Evolutionary conservation across 2,888 invertebrate genomes (phyloP), one percentile per base, ranked within the genome.

Genomic region (Dendrolimus houi): DNA sequence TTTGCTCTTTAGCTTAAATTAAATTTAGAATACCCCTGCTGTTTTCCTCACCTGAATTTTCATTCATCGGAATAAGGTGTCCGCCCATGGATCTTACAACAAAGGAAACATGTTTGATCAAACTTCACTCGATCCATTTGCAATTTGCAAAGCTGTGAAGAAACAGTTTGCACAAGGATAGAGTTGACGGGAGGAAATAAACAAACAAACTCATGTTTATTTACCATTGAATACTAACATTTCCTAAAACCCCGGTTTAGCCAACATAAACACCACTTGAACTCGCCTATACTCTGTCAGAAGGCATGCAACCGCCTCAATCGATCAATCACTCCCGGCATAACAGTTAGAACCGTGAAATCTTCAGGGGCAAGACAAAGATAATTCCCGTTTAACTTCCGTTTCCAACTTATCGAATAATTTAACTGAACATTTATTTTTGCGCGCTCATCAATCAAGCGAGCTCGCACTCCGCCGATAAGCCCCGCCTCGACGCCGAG

Each of bases 401-500:
- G 89, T 90, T 91, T 88, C 83, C 87, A 91, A 91, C 91, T 91
- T 91, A 91, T 91, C 91, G 91, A 91, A 91, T 91, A 91, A 91
- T 91, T 91, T 91, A 91, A 91, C 87, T 91, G 87, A 91, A 89
- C 91, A 91, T 91, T 91, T 91, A 91, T 91, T 91, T 91, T 90
- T 91, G 90, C 91, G 87, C 89, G 89, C 88, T 90, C 91, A 91
- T 91, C 91, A 91, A 91, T 91, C 91, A 91, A 91, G 88, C 80
- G 84, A 83, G 83, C 86, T 81, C 83, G 82, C 85, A 85, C 83
- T 80, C 79, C 82, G 76, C 83, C 87, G 90, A 90, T 87, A 90
- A 89, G 87, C 87, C 87, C 77, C 84, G 86, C 79, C 87, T 84
- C 89, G 91, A 91, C 91, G 91, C 89, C 90, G 91, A 91, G 91